Percentiles rank a stretch among this genome's conserved stretches.
Conservation (phyloP, 2,888 invertebrate species). For the Vanessa cardui region DNA sequence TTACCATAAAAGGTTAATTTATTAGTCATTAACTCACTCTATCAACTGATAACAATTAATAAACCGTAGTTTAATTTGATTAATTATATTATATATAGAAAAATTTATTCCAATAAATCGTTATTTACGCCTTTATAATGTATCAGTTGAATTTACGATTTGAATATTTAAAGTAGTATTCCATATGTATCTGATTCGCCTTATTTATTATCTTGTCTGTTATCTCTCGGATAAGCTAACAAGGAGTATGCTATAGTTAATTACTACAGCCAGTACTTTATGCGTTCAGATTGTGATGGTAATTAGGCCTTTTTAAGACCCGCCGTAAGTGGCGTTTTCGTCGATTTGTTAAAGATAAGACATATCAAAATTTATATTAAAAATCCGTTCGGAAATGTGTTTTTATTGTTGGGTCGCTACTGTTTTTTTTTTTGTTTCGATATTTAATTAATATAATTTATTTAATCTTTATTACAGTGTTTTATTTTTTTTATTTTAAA, state of each 20-base stretch:
- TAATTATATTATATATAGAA: neutral
- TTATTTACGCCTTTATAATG: conserved; percentile 32
- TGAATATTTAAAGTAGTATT: conserved; percentile 45
- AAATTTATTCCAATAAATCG: conserved; percentile 21
- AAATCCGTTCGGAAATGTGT: conserved; percentile 48
- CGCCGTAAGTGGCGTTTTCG: conserved; percentile 72
- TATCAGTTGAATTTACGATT: conserved; percentile 35
- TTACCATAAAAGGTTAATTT: no score
- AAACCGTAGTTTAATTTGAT: neutral
- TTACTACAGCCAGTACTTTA: conserved; percentile 79
- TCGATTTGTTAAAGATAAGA: conserved; percentile 76
- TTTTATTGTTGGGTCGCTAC: conserved; percentile 31
- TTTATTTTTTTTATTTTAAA: no score
- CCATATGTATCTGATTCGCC: conserved; percentile 55
- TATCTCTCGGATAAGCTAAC: conserved; percentile 58
- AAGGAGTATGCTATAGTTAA: conserved; percentile 65
- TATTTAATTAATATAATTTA: conserved; percentile 6
- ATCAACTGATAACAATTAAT: neutral
- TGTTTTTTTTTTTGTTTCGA: conserved; percentile 27
- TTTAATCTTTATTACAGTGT: neutral
- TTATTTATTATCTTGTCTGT: conserved; percentile 55
- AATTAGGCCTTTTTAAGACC: conserved; percentile 61
- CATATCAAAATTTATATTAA: conserved; percentile 52
- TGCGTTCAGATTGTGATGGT: conserved; percentile 78
- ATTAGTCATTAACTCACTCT: neutral